Evolutionary conservation across 2,888 invertebrate species (phyloP).

Genomic region (Listrodromus nycthemerus): DNA sequence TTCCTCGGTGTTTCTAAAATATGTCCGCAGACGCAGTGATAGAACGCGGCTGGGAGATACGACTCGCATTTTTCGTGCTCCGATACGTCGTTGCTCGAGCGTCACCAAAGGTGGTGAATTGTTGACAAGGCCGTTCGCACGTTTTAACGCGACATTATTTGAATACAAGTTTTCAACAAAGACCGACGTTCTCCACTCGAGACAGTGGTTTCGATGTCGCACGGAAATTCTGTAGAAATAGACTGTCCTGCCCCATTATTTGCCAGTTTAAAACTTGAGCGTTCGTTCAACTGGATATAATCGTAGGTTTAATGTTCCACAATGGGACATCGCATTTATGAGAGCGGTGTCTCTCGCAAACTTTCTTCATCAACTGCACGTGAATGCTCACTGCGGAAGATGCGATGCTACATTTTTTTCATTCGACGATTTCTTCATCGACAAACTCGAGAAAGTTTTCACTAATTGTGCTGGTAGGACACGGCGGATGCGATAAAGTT

Average conservation of each 20-base stretch:
- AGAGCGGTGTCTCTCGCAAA: background rate
- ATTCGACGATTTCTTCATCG: slow-evolving; percentile 31
- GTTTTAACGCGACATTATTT: slow-evolving; percentile 13
- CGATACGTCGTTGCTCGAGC: background rate
- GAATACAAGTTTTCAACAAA: too few species aligned
- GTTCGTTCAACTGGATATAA: background rate
- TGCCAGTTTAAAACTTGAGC: background rate
- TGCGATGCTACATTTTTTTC: background rate
- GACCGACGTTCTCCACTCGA: background rate
- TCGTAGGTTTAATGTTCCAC: background rate
- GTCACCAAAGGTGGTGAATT: slow-evolving; percentile 19
- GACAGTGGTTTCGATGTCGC: background rate
- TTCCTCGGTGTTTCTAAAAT: slow-evolving; percentile 64
- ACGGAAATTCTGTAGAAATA: background rate
- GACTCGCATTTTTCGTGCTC: slow-evolving; percentile 27
- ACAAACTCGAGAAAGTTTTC: slow-evolving; percentile 35
- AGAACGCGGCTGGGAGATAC: slow-evolving; percentile 21
- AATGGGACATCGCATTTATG: background rate
- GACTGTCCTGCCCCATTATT: background rate
- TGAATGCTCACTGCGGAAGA: background rate
- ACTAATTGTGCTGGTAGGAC: slow-evolving; percentile 42
- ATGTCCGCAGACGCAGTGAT: slow-evolving; percentile 49
- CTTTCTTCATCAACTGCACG: slow-evolving; percentile 26
- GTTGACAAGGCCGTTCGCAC: slow-evolving; percentile 42
- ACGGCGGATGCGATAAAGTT: slow-evolving; percentile 31